These are phyloP conservation scores for Merluccius polli DNA, from an alignment of 2,797 vertebrate species.

Conservation along the genomic window DNA sequence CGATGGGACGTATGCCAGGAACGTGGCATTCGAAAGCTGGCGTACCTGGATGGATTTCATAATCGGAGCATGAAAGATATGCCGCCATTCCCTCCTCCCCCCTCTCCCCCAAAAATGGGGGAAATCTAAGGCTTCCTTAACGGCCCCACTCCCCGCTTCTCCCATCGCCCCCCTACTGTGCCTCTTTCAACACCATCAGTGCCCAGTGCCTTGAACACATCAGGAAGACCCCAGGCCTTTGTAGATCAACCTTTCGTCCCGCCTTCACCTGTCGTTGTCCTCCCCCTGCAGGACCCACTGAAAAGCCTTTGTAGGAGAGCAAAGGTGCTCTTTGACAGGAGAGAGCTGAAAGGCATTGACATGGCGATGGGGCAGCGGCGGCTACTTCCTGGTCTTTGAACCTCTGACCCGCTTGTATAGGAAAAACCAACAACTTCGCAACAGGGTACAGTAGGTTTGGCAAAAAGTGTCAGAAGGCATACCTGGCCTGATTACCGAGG, in stretches of 20 bases:
- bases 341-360: slow-evolving; percentile 84
- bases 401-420: slow-evolving; percentile 73
- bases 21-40: not conserved
- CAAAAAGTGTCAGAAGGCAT: not conserved
- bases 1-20: not conserved
- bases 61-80: not conserved
- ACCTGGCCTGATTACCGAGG: not conserved
- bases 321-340: slow-evolving; percentile 87
- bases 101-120: not conserved
- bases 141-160: slow-evolving; percentile 61
- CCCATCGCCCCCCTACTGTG: slow-evolving; percentile 55
- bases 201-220: slow-evolving; percentile 23
- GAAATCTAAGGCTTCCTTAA: not conserved
- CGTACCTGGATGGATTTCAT: not conserved
- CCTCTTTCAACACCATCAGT: slow-evolving; percentile 9
- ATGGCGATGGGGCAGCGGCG: slow-evolving; percentile 74
- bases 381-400: slow-evolving; percentile 87
- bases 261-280: slow-evolving; percentile 3
- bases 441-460: not conserved
- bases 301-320: slow-evolving; percentile 82
- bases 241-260: slow-evolving; percentile 46
- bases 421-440: not conserved
- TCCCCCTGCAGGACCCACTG: slow-evolving; percentile 26
- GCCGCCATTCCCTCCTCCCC: slow-evolving; percentile 66
- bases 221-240: slow-evolving; percentile 34